Evolutionary conservation across 2,888 invertebrate species (phyloP).

Genomic region (Subacronicta megacephala): DNA sequence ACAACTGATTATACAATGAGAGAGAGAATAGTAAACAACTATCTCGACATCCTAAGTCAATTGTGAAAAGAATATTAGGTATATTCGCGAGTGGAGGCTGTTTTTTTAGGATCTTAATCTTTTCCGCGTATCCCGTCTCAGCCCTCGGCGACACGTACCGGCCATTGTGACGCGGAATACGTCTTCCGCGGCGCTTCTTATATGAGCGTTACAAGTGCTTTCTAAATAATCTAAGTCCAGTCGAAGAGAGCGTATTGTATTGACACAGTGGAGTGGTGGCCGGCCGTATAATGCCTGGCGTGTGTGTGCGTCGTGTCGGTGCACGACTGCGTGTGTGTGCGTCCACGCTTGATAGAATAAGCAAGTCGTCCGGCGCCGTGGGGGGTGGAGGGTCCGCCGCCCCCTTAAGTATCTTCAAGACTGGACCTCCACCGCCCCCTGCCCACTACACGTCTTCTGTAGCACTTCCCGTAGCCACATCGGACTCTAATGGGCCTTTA

Average conservation of each 20-base stretch:
- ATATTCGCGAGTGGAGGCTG: constrained; percentile 83
- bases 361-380: constrained; percentile 87
- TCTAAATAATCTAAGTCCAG: constrained; percentile 91
- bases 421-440: constrained; percentile 85
- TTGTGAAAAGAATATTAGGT: constrained; percentile 81
- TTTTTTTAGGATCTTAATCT: constrained; percentile 90
- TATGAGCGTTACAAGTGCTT: constrained; percentile 91
- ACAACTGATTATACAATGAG: constrained; percentile 49
- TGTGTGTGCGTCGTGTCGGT: constrained; percentile 75
- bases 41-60: constrained; percentile 72
- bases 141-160: constrained; percentile 86
- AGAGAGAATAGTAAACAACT: constrained; percentile 66
- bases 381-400: constrained; percentile 66
- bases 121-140: constrained; percentile 83
- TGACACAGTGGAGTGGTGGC: constrained; percentile 90
- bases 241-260: constrained; percentile 90
- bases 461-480: constrained; percentile 86
- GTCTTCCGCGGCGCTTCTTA: constrained; percentile 88
- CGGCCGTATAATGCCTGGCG: constrained; percentile 86
- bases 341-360: constrained; percentile 89
- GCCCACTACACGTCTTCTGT: constrained; percentile 87
- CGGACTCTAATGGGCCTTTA: constrained; percentile 84
- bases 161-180: constrained; percentile 88
- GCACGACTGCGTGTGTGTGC: constrained; percentile 73
- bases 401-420: constrained; percentile 87